Percentiles rank a stretch among this genome's conserved stretches.
Conservation (phyloP, 2,888 invertebrate species). For the Troglohyphantes excavatus region DNA sequence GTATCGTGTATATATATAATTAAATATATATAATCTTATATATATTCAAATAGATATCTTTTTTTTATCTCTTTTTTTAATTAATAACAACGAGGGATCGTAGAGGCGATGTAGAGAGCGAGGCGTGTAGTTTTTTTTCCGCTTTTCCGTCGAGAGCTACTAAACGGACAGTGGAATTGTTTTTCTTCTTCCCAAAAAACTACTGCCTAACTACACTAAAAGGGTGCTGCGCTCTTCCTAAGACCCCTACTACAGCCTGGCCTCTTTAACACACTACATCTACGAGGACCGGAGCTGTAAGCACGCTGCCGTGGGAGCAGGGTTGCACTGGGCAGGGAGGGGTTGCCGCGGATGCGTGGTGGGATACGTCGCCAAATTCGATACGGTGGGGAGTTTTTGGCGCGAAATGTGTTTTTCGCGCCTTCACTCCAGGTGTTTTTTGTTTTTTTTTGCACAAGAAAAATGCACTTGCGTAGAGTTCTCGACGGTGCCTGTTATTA, state of each 20-base stretch:
- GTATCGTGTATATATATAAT: slow-evolving; percentile 58
- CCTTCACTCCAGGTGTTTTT: slow-evolving; percentile 10
- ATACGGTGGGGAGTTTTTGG: background rate
- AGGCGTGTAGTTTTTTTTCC: slow-evolving; percentile 19
- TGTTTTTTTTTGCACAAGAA: background rate
- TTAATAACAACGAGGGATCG: slow-evolving; percentile 38
- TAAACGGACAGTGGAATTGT: slow-evolving; percentile 41
- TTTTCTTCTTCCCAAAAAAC: slow-evolving; percentile 64
- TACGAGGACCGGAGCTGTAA: slow-evolving; percentile 50
- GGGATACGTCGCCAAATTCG: slow-evolving; percentile 20
- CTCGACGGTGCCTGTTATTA: too few species aligned
- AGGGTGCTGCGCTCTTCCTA: slow-evolving; percentile 64
- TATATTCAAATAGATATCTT: slow-evolving; percentile 65
- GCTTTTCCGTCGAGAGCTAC: slow-evolving; percentile 29
- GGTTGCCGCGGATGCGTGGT: slow-evolving; percentile 24
- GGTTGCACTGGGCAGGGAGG: slow-evolving; percentile 43
- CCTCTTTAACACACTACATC: slow-evolving; percentile 74
- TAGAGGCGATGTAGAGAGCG: background rate
- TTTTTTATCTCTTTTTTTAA: slow-evolving; percentile 16
- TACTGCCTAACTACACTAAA: slow-evolving; percentile 77
- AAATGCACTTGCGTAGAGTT: background rate
- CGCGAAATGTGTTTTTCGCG: background rate
- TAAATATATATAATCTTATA: slow-evolving; percentile 67
- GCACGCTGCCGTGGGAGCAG: slow-evolving; percentile 55
- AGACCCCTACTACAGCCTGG: slow-evolving; percentile 67